A percentile compares a stretch with the other conserved stretches of the same genome.
Conservation (phyloP, 2,113 vertebrate genomes). For the Ceratotherium simum region DNA sequence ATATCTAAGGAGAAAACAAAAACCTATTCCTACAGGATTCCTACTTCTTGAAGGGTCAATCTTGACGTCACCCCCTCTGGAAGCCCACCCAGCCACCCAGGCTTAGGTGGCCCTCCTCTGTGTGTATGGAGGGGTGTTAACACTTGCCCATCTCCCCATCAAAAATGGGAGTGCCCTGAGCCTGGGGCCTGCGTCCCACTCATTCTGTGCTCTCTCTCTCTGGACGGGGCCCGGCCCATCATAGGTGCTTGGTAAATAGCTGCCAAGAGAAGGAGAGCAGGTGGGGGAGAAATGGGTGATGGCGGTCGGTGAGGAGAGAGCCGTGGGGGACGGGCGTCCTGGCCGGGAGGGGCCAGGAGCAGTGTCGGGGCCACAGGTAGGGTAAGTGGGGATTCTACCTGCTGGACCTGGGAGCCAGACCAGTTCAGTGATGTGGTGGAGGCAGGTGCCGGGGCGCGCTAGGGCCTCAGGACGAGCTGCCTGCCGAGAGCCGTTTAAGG, state of each 20-base stretch:
- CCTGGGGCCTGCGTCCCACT: neutral
- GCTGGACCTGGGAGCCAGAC: no score
- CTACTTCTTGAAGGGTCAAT: neutral
- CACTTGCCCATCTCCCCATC: accelerated
- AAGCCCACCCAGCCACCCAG: neutral
- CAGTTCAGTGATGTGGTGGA: neutral
- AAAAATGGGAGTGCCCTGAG: no score
- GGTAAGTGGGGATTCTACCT: neutral
- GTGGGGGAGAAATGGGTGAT: neutral
- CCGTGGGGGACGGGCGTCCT: neutral
- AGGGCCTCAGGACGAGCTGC: neutral
- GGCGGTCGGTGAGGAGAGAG: neutral
- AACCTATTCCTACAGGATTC: neutral
- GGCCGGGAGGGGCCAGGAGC: neutral
- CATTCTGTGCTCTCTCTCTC: accelerated
- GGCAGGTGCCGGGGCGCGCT: accelerated
- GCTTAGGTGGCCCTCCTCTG: neutral
- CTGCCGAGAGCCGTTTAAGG: neutral
- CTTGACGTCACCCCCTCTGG: neutral
- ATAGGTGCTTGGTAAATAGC: neutral
- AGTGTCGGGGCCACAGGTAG: no score
- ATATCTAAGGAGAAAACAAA: neutral
- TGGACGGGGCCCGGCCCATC: accelerated
- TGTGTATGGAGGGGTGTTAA: accelerated
- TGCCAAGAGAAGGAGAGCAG: neutral